Percentiles rank a stretch among this genome's conserved stretches.
phyloP scores from a whole-genome alignment of 2,888 invertebrate species.

The Metopia argyrocephala region DNA sequence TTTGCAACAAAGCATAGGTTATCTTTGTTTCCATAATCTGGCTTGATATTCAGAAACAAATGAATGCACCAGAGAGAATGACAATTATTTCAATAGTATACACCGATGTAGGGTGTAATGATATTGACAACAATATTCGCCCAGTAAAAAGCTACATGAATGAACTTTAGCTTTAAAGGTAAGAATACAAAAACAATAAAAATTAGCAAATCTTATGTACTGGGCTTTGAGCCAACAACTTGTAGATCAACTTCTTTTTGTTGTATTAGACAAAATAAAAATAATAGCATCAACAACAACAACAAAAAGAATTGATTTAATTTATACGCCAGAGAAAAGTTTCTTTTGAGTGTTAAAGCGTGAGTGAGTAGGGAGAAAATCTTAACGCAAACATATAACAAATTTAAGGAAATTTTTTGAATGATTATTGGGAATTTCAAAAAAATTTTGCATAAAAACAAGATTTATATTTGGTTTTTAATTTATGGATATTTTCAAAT shows the following conservation, averaged over 20 bases:
- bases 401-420: too few species aligned
- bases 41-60: too few species aligned
- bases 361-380: slow-evolving; percentile 9
- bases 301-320: not conserved
- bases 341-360: slow-evolving; percentile 13
- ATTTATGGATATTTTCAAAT: too few species aligned
- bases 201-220: slow-evolving; percentile 4
- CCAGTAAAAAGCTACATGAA: slow-evolving; percentile 50
- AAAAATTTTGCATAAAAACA: too few species aligned
- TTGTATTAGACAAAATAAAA: not conserved
- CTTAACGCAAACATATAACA: slow-evolving; percentile 28
- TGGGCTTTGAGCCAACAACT: slow-evolving; percentile 57
- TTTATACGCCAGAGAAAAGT: not conserved
- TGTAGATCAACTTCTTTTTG: slow-evolving; percentile 50
- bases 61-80: too few species aligned
- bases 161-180: slow-evolving; percentile 64
- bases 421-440: too few species aligned
- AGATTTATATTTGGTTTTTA: too few species aligned
- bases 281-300: not conserved
- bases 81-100: too few species aligned
- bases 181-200: slow-evolving; percentile 1
- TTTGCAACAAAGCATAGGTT: too few species aligned
- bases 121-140: not conserved
- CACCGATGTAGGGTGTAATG: too few species aligned
- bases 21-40: too few species aligned